Base-by-base conservation (phyloP, 2,113 vertebrate species). In the Pithys albifrons region DNA sequence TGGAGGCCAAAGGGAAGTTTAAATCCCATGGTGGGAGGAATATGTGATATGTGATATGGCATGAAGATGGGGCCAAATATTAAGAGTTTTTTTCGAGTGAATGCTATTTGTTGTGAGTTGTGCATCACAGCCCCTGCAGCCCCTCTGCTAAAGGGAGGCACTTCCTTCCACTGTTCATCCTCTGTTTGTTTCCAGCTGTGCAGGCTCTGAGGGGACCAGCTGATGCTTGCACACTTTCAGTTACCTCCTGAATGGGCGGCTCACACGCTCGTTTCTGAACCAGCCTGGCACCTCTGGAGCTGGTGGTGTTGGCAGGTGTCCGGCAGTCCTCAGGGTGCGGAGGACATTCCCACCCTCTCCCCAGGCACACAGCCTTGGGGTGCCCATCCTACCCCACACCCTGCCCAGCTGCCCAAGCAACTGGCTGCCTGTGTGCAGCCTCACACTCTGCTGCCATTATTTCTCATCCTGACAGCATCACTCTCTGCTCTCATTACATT, bases 341-440 rank as follows among this genome's bases (percentile, higher is more conserved):
- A 80, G 46, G 52, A 78, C 43, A 15, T 10, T 45, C 16, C 57
- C 92, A 86, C 10, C 31, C 35, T 84, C 4, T 0, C 54, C 2
- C 27, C 0, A 1, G 49, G 58, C 23, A 12, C 14, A 2, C 29
- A 39, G 49, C 41, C 41, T 41, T 2, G 3, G 69, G 73, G 23
- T 2, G 2, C 19, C 55, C 31, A 7, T 74, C 8, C 70, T 81
- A 24, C 18, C 35, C 15, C 11, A 13, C 17, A 12, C 4, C 51
- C 57, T 62, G n/a, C 46, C 31, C 0, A 0, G 55, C 11, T 0
- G 0, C 18, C 8, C 19, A 35, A 58, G 1, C 2, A 19, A 12
- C 29, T 2, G 72, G 2, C 74, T 75, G 75, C 19, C 72, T 46
- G 31, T 0, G 0, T 46, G 62, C 37, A 65, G 27, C 73, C 52